Percentiles rank a stretch among this genome's conserved stretches.
These are phyloP conservation scores for Oxyruncus cristatus DNA, from an alignment of 2,113 vertebrate species.

Conservation along the genomic window DNA sequence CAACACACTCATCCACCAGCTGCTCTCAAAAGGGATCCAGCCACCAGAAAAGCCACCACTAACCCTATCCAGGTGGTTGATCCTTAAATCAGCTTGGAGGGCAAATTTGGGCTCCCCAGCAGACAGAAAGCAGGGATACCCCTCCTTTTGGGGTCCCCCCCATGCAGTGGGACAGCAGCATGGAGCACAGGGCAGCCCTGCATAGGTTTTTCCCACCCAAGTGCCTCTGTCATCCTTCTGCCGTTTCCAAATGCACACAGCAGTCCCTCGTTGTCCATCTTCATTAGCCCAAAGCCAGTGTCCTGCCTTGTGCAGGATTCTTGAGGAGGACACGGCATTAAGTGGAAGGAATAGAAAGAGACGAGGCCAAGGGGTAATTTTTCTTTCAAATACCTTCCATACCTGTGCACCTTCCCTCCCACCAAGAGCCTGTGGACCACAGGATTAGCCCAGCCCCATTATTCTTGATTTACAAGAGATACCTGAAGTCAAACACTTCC, in stretches of 20 bases:
- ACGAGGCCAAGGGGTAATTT: background rate
- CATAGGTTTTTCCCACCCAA: background rate
- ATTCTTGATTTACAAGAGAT: background rate
- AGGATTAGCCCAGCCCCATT: background rate
- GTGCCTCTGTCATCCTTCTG: background rate
- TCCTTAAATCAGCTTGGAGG: background rate
- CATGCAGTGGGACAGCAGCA: rapidly evolving
- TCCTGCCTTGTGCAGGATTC: rapidly evolving
- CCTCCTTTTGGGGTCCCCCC: rapidly evolving
- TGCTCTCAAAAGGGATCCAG: background rate
- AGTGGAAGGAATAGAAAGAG: background rate
- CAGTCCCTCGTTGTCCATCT: background rate
- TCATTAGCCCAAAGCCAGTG: background rate
- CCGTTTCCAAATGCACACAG: background rate
- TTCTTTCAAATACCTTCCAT: background rate
- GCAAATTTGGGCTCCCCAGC: background rate
- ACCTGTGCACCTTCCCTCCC: background rate
- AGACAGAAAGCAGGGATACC: background rate
- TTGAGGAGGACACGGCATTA: background rate
- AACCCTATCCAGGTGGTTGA: background rate
- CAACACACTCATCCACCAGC: background rate
- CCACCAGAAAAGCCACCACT: background rate
- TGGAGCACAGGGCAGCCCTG: background rate
- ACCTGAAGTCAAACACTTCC: background rate
- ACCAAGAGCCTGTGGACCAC: rapidly evolving